Evolutionary conservation across 1,140 invertebrate species (phyloP), one percentile per base, ranked within the genome.

Genomic region (Dendroctonus valens): DNA sequence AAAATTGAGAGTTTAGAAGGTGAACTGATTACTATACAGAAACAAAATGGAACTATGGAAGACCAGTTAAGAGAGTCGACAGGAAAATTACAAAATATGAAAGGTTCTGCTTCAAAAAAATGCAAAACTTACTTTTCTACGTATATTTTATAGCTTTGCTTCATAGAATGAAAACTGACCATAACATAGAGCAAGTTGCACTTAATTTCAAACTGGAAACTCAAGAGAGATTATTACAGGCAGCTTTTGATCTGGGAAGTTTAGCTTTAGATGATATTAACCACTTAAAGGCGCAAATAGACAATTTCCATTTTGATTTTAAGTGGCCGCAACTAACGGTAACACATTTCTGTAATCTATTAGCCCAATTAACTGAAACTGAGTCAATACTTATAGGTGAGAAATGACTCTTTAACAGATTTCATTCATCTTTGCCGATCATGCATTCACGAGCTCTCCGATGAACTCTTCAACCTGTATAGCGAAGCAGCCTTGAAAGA

Each of bases 381-480:
- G 11, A 52, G 4, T 46, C 42, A 41, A 53, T 58, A 8, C 53
- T 69, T 51, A 11, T 41, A 60, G 42, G 11, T 59, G 9, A 67
- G 11, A 52, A 49, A 52, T 11, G 53, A 52, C 38, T 54, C 41
- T 41, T 26, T 73, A 41, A 61, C 68, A 6, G 71, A 74, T 44
- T 15, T 74, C 37, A 59, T 72, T 7, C 59, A 69, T 52, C 41
- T 72, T n/a, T 59, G 64, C 39, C 61, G 73, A 40, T 53, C 55
- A 9, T 71, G 61, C 38, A 68, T 74, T 38, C 69, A 69, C 15
- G 69, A 72, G 53, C 38, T 74, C 9, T 54, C 70, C 6, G 62
- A 59, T 41, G 67, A 67, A 55, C 42, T 73, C n/a, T 37, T 69
- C 7, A 44, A 41, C 1, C 3, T 62, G 6, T 53, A 62, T 15